Evolutionary conservation across 2,888 invertebrate genomes (phyloP).

Genomic region (Candidula unifasciata): DNA sequence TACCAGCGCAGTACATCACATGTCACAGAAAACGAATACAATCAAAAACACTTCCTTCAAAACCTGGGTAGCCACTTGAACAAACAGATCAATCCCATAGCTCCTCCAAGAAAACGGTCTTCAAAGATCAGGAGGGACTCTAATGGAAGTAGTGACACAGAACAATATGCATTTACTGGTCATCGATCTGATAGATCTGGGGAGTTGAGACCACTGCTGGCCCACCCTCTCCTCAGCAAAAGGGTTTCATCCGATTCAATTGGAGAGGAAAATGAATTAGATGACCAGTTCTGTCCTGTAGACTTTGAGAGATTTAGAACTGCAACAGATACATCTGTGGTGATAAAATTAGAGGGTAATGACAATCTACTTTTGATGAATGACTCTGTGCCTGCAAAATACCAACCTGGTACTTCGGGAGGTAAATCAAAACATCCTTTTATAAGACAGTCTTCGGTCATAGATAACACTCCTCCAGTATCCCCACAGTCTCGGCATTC

Average conservation of each 20-base stretch:
- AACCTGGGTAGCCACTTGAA: constrained; percentile 27
- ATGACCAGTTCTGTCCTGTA: neutral
- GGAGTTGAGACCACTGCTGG: constrained; percentile 33
- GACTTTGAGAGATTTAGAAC: constrained; percentile 33
- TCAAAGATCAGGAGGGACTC: constrained; percentile 62
- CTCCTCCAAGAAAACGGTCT: constrained; percentile 19
- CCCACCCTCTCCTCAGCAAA: constrained; percentile 31
- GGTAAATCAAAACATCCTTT: constrained; percentile 41
- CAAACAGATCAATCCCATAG: constrained; percentile 30
- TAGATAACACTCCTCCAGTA: constrained; percentile 67
- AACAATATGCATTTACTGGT: constrained; percentile 42
- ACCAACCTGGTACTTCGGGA: constrained; percentile 27
- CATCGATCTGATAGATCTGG: neutral
- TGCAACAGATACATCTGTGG: constrained; percentile 51
- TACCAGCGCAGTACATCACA: constrained; percentile 60
- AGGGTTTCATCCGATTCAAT: constrained; percentile 44
- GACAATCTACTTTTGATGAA: constrained; percentile 69
- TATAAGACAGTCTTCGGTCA: constrained; percentile 59
- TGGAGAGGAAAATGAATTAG: constrained; percentile 23
- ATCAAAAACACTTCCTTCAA: neutral
- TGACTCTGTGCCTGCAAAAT: constrained; percentile 53
- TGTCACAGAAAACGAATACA: constrained; percentile 43
- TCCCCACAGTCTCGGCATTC: constrained; percentile 70
- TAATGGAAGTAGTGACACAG: constrained; percentile 54
- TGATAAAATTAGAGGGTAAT: constrained; percentile 73